Evolutionary conservation across 2,888 invertebrate species (phyloP).

Genomic region (Rhagium mordax): DNA sequence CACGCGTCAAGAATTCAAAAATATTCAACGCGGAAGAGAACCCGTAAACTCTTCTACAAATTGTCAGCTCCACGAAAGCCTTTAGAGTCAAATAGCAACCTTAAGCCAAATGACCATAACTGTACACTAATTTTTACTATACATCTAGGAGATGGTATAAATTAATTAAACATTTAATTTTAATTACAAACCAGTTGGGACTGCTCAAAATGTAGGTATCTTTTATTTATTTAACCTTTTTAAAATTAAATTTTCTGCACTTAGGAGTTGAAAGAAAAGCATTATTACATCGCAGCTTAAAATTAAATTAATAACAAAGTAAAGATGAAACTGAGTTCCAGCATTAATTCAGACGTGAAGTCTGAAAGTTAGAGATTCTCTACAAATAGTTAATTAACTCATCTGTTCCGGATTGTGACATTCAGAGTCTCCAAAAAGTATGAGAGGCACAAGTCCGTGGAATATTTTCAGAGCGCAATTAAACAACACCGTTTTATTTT

Average conservation of each 20-base stretch:
- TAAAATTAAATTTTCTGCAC: neutral
- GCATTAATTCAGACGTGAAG: slow-evolving; percentile 45
- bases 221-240: neutral
- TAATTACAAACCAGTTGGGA: neutral
- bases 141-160: too few species aligned
- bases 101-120: too few species aligned
- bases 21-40: too few species aligned
- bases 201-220: neutral
- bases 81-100: too few species aligned
- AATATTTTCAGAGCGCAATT: slow-evolving; percentile 33
- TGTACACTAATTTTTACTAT: too few species aligned
- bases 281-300: slow-evolving; percentile 5
- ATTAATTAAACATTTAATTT: neutral
- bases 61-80: too few species aligned
- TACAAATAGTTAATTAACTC: slow-evolving; percentile 51
- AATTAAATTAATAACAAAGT: slow-evolving; percentile 40
- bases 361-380: slow-evolving; percentile 46
- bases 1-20: too few species aligned
- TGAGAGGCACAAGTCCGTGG: slow-evolving; percentile 31
- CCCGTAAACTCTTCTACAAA: too few species aligned
- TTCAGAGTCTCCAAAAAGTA: slow-evolving; percentile 41
- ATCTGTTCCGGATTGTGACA: slow-evolving; percentile 48
- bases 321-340: slow-evolving; percentile 40
- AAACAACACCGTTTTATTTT: slow-evolving; percentile 14
- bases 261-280: neutral